Evolutionary conservation across 2,888 invertebrate species (phyloP), one percentile per base, ranked within the genome.

Genomic region (Hipparchia semele): DNA sequence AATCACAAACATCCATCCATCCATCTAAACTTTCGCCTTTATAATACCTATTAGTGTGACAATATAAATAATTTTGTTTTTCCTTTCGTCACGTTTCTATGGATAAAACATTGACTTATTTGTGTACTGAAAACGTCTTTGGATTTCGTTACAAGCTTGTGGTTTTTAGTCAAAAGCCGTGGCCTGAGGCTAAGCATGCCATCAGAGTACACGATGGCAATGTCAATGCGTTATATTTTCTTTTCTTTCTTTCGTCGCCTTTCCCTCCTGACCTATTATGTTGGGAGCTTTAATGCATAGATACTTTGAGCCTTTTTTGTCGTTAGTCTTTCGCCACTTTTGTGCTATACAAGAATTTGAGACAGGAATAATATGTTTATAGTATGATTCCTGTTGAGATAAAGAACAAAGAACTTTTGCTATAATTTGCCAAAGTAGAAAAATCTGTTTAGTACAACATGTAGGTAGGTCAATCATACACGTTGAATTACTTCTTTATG

Each of bases 231-330:
- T 51, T 10, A 64, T 64, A 56, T 39, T 58, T 58, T 58, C 23
- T 58, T 23, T 53, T 54, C 51, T 70, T 74, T 66, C 74, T 70
- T 75, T 74, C 74, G 76, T 76, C 59, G 72, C 68, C 58, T 68
- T 72, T 70, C 9, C 70, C 49, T 61, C 64, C 58, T 66, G 72
- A 56, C 56, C 70, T 65, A 70, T 76, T 76, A 71, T 71, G 58
- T 70, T 33, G 66, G 49, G 53, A 45, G 68, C 70, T 76, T 71
- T 72, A 71, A 70, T 74, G 72, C 70, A 70, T 66, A 58, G 51
- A 74, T 60, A 66, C 76, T 73, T 62, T 73, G 69, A 74, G 71
- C 61, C 72, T 67, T 68, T 64, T 64, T 9, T 51, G 12, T 51
- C 23, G 51, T 51, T 72, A 49, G 54, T 51, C 46, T 64, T 61